Conservation (phyloP, 2,113 vertebrate species). For the Albula goreensis region DNA sequence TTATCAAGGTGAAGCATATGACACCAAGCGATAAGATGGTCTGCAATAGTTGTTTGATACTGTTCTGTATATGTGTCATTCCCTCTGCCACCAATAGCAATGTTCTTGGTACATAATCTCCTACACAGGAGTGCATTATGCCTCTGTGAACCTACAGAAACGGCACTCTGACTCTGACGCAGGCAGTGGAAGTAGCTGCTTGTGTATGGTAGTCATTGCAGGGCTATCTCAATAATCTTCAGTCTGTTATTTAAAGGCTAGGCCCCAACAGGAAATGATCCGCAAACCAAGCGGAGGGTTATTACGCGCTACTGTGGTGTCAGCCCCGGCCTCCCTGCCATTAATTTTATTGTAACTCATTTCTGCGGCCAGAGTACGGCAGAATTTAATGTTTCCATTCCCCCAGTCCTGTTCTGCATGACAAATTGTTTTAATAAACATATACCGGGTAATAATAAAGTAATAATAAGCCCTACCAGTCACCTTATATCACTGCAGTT, state of each 20-base stretch:
- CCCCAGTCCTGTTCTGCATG: constrained; percentile 98
- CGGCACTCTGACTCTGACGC: background rate
- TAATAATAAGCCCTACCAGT: constrained; percentile 98
- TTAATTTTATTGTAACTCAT: constrained; percentile 95
- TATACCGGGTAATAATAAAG: constrained; percentile 99
- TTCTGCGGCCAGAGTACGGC: constrained; percentile 90
- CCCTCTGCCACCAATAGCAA: background rate
- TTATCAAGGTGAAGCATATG: too few species aligned
- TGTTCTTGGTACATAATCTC: background rate
- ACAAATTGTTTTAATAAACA: constrained; percentile 99
- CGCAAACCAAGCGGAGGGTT: constrained; percentile 81
- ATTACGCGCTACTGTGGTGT: constrained; percentile 75
- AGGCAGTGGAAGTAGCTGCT: constrained; percentile 44
- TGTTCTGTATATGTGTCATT: background rate
- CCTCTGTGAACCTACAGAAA: background rate
- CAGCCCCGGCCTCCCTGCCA: constrained; percentile 75
- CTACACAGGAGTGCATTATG: background rate
- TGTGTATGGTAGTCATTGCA: constrained; percentile 73
- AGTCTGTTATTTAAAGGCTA: constrained; percentile 91
- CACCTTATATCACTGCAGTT: constrained; percentile 99
- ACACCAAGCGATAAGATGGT: background rate
- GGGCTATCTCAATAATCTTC: constrained; percentile 73
- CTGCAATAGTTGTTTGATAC: background rate
- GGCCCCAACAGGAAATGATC: constrained; percentile 89
- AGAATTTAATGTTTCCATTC: constrained; percentile 98